Evolutionary conservation across 2,113 vertebrate genomes (phyloP), one percentile per base, ranked within the genome.

Genomic region (Triplophysa rosa): DNA sequence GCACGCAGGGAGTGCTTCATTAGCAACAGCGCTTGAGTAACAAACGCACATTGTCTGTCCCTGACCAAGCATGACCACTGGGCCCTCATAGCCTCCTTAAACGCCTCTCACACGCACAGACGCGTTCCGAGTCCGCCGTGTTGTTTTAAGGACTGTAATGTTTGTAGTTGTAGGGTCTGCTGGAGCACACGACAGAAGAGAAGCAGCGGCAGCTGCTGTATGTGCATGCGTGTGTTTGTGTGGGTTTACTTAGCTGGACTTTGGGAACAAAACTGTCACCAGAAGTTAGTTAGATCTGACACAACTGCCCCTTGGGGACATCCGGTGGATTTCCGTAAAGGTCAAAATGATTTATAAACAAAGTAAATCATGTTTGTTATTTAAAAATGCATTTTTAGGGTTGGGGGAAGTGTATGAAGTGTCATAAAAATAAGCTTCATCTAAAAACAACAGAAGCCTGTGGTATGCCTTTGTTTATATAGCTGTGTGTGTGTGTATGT

Each of bases 31-130:
- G 74, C 74, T 77, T 65, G 52, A 77, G 69, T 69, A 77, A 80
- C 78, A 83, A 66, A 80, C 62, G 14, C 14, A 56, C 72, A 80
- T 83, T 83, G 66, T 83, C 47, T 52, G 59, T 69, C 67, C 79
- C 67, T 52, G 77, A 75, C 61, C 78, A 80, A 71, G 78, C 82
- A 80, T 80, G 73, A 83, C 77, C 37, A 40, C 74, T 66, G 47
- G 74, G 62, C 74, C 33, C 74, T 77, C 74, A 52, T 58, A 63
- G 72, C 40, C 72, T 74, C 72, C 72, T 74, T 42, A 74, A 63
- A 47, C 40, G 40, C 47, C 77, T 75, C 81, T 68, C 81, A 67
- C 77, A 68, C 24, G 37, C 81, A 74, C 81, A 67, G 67, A 72
- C 75, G 66, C 76, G 49, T 52, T 29, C 67, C 58, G 40, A 79